Evolutionary conservation across 2,888 invertebrate genomes (phyloP).

Genomic region (Apeira syringaria): DNA sequence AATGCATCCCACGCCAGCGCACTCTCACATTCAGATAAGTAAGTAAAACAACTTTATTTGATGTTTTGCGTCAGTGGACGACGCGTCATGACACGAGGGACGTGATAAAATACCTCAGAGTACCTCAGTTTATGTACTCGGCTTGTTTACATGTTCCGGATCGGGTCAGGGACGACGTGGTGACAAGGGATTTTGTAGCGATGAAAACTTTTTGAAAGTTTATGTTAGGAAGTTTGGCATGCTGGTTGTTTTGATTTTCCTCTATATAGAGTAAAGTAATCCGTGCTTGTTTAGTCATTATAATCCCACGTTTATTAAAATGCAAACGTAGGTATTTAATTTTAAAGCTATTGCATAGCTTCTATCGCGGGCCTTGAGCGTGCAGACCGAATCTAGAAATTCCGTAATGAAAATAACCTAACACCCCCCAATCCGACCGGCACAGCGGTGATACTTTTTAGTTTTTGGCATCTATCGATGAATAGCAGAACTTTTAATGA

Average conservation of each 20-base stretch:
- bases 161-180: constrained; percentile 27
- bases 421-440: too few relatives aligned
- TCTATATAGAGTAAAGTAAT: too few relatives aligned
- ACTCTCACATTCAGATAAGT: constrained; percentile 64
- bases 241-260: not conserved
- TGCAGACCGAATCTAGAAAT: too few relatives aligned
- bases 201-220: constrained; percentile 1
- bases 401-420: too few relatives aligned
- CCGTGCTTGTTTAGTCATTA: too few relatives aligned
- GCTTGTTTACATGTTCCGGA: constrained; percentile 18
- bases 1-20: constrained; percentile 70
- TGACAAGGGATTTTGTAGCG: constrained; percentile 1
- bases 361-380: too few relatives aligned
- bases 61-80: constrained; percentile 67
- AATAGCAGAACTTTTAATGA: too few relatives aligned
- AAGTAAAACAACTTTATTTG: constrained; percentile 82
- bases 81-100: constrained; percentile 55
- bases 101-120: constrained; percentile 55
- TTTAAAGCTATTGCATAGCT: too few relatives aligned
- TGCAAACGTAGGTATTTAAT: too few relatives aligned
- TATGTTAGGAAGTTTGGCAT: not conserved
- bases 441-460: too few relatives aligned
- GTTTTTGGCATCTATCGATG: too few relatives aligned
- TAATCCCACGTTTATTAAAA: too few relatives aligned
- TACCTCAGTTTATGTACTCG: constrained; percentile 12